Evolutionary conservation across 1,140 invertebrate genomes (phyloP).

Genomic region (Lethocerus indicus): DNA sequence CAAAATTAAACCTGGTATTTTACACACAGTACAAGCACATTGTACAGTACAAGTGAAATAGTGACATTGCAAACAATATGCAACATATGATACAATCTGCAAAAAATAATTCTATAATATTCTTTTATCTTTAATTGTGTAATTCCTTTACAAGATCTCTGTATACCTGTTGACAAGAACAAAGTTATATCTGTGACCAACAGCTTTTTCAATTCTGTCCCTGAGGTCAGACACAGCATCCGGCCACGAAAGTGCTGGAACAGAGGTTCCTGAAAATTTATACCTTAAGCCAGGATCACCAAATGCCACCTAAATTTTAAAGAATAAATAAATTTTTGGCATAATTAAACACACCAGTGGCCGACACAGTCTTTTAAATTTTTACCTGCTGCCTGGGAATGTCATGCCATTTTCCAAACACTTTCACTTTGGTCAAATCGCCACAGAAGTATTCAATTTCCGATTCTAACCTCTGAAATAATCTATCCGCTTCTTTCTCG

Average conservation of each 20-base stretch:
- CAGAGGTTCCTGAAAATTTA: constrained; percentile 40
- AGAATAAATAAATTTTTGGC: constrained; percentile 2
- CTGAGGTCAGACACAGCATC: constrained; percentile 30
- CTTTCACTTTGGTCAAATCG: constrained; percentile 36
- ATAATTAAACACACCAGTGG: neutral
- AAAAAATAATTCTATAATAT: neutral
- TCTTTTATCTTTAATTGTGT: neutral
- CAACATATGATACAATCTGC: neutral
- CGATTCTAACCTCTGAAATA: constrained; percentile 32
- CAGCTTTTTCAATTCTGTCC: constrained; percentile 31
- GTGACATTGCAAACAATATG: neutral
- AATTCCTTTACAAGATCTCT: too few species aligned
- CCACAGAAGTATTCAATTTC: constrained; percentile 38
- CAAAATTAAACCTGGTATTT: too few species aligned
- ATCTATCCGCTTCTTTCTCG: constrained; percentile 22
- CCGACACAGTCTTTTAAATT: neutral
- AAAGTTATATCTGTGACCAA: constrained; percentile 44
- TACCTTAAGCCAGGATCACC: constrained; percentile 44
- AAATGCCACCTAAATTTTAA: constrained; percentile 36
- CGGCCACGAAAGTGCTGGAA: constrained; percentile 44
- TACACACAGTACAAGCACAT: too few species aligned
- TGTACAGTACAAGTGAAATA: neutral
- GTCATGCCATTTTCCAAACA: constrained; percentile 47
- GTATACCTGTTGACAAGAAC: constrained; percentile 49
- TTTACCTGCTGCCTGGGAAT: constrained; percentile 45